Evolutionary conservation across 2,797 vertebrate species (phyloP), one percentile per base, ranked within the genome.

Genomic region (Chaenodraco wilsoni): DNA sequence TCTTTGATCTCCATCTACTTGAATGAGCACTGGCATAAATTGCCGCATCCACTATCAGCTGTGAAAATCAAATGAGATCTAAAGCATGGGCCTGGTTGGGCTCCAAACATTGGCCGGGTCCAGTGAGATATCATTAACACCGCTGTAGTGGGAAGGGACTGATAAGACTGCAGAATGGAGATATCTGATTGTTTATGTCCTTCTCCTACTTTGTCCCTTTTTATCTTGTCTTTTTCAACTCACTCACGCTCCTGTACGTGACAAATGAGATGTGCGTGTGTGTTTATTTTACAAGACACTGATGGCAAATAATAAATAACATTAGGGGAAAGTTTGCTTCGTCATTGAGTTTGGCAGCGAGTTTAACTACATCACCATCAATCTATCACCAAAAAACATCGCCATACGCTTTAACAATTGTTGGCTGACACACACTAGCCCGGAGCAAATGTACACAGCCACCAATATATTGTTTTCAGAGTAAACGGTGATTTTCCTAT

Each of bases 11-110:
- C 76, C 86, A 73, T 81, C 83, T 79, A 78, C 84, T 91, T 84
- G 85, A 90, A 89, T 87, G 88, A 92, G 85, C 74, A 14, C 78
- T 81, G 89, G 83, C 89, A 87, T 88, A 92, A 90, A 91, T 90
- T 88, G 86, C 82, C 3, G 50, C 84, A 84, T 91, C 84, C 76
- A 79, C 88, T 91, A 92, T 93, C 91, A 84, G 82, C 76, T 69
- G 73, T 63, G 82, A 89, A 84, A 93, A 93, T 93, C 91, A 91
- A 90, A 92, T 91, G 88, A 90, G 88, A 92, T 92, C 89, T 90
- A 91, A 89, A 90, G 85, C 84, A 14, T 3, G 50, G 69, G 76
- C 69, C 74, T 69, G 57, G 82, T 84, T 84, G 63, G 62, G 76
- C 79, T 88, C 62, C 82, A 83, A 85, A 81, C 77, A 58, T 69